Percentiles rank a stretch among this genome's conserved stretches.
phyloP scores from a whole-genome alignment of 1,140 invertebrate genomes.

The Gryllus bimaculatus region DNA sequence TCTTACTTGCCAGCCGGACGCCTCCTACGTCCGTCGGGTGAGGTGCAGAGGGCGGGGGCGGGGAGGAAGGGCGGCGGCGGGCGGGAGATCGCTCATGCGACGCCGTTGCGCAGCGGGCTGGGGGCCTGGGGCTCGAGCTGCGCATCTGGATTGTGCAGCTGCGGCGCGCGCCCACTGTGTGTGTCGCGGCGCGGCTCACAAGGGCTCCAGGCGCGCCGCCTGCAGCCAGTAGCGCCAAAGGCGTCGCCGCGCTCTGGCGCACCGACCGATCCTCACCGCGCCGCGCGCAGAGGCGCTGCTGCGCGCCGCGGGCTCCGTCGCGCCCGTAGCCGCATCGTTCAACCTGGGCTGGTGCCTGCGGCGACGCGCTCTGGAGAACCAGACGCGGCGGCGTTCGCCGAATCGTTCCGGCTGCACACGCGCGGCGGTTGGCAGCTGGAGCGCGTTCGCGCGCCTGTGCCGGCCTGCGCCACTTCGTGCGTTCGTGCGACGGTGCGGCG shows the following conservation, averaged over 20 bases:
- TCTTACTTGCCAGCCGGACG: slow-evolving; percentile 35
- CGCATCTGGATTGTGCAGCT: slow-evolving; percentile 73
- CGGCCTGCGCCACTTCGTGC: slow-evolving; percentile 29
- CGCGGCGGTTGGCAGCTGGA: no score
- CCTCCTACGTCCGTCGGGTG: no score
- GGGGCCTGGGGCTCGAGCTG: slow-evolving; percentile 90
- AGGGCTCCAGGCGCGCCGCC: slow-evolving; percentile 35
- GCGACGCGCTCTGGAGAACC: no score
- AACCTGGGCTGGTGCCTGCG: slow-evolving; percentile 56
- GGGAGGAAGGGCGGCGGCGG: no score
- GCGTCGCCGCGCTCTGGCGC: slow-evolving; percentile 38
- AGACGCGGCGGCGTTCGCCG: no score
- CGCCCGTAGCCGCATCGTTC: slow-evolving; percentile 65
- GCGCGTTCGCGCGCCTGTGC: slow-evolving; percentile 34
- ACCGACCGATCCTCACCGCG: slow-evolving; percentile 38
- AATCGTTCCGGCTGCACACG: no score
- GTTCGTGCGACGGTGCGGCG: slow-evolving; percentile 27
- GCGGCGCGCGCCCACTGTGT: slow-evolving; percentile 46
- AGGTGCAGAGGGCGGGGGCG: no score
- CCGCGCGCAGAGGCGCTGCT: slow-evolving; percentile 47
- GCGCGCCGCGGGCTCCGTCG: slow-evolving; percentile 43
- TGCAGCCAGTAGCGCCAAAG: slow-evolving; percentile 39
- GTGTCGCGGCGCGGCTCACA: slow-evolving; percentile 42
- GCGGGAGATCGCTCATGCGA: no score
- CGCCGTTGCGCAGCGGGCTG: slow-evolving; percentile 57